Evolutionary conservation across 2,113 vertebrate genomes (phyloP).

Genomic region (Nothobranchius kuhntae): DNA sequence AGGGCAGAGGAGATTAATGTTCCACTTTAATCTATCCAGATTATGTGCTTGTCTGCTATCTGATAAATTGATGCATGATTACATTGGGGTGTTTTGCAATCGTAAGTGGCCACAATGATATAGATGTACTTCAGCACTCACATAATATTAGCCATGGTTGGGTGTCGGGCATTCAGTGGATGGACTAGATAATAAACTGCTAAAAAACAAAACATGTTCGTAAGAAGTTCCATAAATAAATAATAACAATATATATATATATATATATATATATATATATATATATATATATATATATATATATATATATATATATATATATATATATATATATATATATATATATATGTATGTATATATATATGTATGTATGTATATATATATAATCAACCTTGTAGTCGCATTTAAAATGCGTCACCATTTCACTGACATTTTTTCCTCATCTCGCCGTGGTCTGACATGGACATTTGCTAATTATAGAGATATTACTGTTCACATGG

Average conservation of each 20-base stretch:
- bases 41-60: constrained; percentile 55
- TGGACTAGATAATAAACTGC: neutral
- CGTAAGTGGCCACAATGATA: constrained; percentile 12
- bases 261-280: too few relatives aligned
- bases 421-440: constrained; percentile 26
- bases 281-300: too few relatives aligned
- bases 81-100: constrained; percentile 21
- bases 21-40: constrained; percentile 47
- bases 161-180: constrained; percentile 5
- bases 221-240: too few relatives aligned
- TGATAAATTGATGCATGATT: constrained; percentile 43
- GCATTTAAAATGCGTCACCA: constrained; percentile 9
- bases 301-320: too few relatives aligned
- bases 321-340: too few relatives aligned
- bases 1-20: constrained; percentile 49
- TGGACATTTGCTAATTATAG: constrained; percentile 44
- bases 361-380: too few relatives aligned
- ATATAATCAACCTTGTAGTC: neutral
- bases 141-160: neutral
- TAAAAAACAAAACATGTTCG: too few relatives aligned
- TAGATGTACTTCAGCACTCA: neutral
- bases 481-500: constrained; percentile 41
- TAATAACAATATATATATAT: too few relatives aligned
- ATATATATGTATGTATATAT: too few relatives aligned
- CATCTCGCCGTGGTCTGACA: constrained; percentile 18